Evolutionary conservation across 2,797 vertebrate species (phyloP).

Genomic region (Muraenolepis orangiensis): DNA sequence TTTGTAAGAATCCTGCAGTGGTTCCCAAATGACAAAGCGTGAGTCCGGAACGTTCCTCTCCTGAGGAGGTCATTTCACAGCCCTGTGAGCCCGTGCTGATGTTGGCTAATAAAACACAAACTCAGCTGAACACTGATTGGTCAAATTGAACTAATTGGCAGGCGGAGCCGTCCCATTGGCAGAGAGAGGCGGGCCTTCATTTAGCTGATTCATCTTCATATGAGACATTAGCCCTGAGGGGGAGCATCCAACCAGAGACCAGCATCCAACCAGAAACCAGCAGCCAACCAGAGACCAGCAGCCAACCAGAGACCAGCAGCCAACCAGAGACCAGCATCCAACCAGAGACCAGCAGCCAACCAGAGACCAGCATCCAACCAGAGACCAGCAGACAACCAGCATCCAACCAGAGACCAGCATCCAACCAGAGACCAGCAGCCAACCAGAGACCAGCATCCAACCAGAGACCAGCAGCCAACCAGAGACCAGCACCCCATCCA

Average conservation of each 20-base stretch:
- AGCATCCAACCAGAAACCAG: too few relatives aligned
- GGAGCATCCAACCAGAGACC: slow-evolving; percentile 41
- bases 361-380: too few relatives aligned
- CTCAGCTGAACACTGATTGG: slow-evolving; percentile 59
- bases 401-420: too few relatives aligned
- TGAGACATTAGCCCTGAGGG: slow-evolving; percentile 32
- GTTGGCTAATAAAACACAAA: slow-evolving; percentile 34
- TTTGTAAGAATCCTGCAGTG: neutral
- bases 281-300: too few relatives aligned
- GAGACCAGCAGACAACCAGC: too few relatives aligned
- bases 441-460: too few relatives aligned
- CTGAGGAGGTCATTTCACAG: slow-evolving; percentile 40
- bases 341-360: too few relatives aligned
- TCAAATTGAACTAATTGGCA: slow-evolving; percentile 55
- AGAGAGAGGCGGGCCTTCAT: slow-evolving; percentile 41
- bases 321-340: too few relatives aligned
- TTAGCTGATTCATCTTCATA: slow-evolving; percentile 56
- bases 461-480: too few relatives aligned
- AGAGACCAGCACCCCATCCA: too few relatives aligned
- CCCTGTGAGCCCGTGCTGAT: slow-evolving; percentile 45
- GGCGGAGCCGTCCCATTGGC: slow-evolving; percentile 32
- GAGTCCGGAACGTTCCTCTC: slow-evolving; percentile 18
- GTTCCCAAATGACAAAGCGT: slow-evolving; percentile 12
- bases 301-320: too few relatives aligned
- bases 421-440: too few relatives aligned